A percentile compares a stretch with the other conserved stretches of the same genome.
phyloP scores from a whole-genome alignment of 2,797 vertebrate genomes.

The Sebastolobus altivelis region DNA sequence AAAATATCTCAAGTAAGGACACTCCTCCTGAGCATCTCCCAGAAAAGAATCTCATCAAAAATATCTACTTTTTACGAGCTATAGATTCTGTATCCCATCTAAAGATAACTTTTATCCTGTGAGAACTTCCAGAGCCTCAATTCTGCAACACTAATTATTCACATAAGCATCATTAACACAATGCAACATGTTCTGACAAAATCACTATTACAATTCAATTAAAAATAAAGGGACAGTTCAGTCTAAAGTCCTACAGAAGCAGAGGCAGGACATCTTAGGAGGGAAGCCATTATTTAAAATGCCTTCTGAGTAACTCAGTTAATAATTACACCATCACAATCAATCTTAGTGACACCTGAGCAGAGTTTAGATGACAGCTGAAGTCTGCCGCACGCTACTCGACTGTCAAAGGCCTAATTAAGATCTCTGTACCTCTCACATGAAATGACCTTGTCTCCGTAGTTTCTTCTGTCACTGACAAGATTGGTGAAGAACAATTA shows the following conservation, averaged over 20 bases:
- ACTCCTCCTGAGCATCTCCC: background rate
- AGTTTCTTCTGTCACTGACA: constrained; percentile 9
- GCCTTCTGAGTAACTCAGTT: constrained; percentile 5
- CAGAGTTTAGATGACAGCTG: constrained; percentile 31
- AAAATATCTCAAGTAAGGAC: too few relatives aligned
- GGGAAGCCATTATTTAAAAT: background rate
- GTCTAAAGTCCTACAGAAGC: background rate
- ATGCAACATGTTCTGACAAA: background rate
- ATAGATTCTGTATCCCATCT: background rate
- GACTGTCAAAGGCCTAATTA: constrained; percentile 41
- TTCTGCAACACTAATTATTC: background rate
- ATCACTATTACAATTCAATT: background rate
- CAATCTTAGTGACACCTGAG: constrained; percentile 2
- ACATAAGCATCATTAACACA: background rate
- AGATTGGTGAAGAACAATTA: background rate
- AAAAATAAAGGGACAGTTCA: too few relatives aligned
- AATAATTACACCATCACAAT: constrained; percentile 30
- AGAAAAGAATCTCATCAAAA: background rate
- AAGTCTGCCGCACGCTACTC: constrained; percentile 1
- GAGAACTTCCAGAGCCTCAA: background rate
- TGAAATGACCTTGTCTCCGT: constrained; percentile 27
- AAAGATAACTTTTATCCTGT: background rate
- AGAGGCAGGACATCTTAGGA: background rate
- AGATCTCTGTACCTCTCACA: constrained; percentile 15
- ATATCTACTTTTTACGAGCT: background rate